Base-by-base conservation (phyloP, 2,888 invertebrate genomes). In the Parasteatoda lunata region DNA sequence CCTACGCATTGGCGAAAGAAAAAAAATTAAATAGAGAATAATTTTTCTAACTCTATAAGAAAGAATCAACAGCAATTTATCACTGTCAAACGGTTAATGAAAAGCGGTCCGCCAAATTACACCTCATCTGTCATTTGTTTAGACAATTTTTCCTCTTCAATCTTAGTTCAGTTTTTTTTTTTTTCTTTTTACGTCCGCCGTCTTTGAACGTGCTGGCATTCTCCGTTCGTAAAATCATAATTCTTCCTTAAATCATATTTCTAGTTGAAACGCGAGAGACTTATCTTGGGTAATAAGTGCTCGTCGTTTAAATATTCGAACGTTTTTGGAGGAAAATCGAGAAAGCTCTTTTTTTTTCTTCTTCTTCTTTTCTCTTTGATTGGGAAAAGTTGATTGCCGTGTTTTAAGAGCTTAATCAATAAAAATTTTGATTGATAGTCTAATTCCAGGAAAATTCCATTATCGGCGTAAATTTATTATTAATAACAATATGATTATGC, bases 101-200 rank as follows among this genome's bases (percentile, higher is more conserved):
- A 86, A 86, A 86, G 85, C 76, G 85, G 85, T 66, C 76, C 77
- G 85, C 85, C 85, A 86, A 86, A 86, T 86, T 86, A 86, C 85
- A 86, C 85, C 85, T 86, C 85, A 80, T 86, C 85, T 86, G 85
- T 86, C 85, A 86, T 86, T 86, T 86, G 85, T 86, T 86, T 86
- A 86, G 85, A 80, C 80, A 81, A 86, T 86, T 86, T 86, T 80
- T 80, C 85, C 85, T 80, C 85, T 76, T 80, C 85, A 76, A 79
- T 85, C 84, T 85, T 79, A 70, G 45, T 80, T 72, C 66, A 72
- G 66, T 80, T 15, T 72, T 49, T 52, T n/a, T 47, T 48, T 68
- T 30, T 68, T 69, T 77, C 9, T 79, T 49, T 64, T 72, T 69
- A 49, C 7, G n/a, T 59, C 59, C 54, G 51, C 54, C 81, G 30